Base-by-base conservation (phyloP, 2,888 invertebrate genomes). In the Campopleginae sp. region DNA sequence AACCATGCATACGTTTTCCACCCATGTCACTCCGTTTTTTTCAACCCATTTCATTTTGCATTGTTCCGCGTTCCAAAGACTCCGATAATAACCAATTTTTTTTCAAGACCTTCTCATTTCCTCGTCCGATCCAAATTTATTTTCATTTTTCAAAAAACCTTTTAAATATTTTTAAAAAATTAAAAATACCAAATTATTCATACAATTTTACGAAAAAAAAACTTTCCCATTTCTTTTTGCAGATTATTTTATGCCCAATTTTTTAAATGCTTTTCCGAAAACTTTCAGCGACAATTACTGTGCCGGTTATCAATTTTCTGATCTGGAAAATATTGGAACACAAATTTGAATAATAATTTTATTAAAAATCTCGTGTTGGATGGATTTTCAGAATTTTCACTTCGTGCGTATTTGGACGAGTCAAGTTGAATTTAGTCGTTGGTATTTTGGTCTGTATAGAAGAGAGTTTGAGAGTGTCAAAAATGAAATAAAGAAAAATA, bases 1-100 rank as follows among this genome's bases (percentile, higher is more conserved):
- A 12, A 19, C n/a, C 12, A 8, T 58, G 48, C 65, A 65, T 33
- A 17, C 48, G 8, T 23, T 42, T 42, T 48, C 3, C 48, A 1
- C 63, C 1, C 33, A 12, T 63, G 48, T 44, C 17, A 42, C 27
- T 27, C 3, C 31, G 27, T 42, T 17, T 44, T 44, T 74, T 74
- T 61, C 31, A 33, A 70, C 17, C 19, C 17, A 51, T 46, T n/a
- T 33, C 5, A 19, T 48, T 48, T 48, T 8, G 33, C 33, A 71
- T 71, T 23, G 46, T 27, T 68, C 27, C 68, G 27, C 44, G 27
- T 68, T 68, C 2, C 17, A 70, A 48, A n/a, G n/a, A 17, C 27
- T 12, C 2, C 8, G n/a, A 46, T 31, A 19, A 65, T 14, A 19
- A 63, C 51, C 4, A 17, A 19, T 19, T 19, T n/a, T 48, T 48